Evolutionary conservation across 1,140 invertebrate genomes (phyloP).

Genomic region (Arion vulgaris): DNA sequence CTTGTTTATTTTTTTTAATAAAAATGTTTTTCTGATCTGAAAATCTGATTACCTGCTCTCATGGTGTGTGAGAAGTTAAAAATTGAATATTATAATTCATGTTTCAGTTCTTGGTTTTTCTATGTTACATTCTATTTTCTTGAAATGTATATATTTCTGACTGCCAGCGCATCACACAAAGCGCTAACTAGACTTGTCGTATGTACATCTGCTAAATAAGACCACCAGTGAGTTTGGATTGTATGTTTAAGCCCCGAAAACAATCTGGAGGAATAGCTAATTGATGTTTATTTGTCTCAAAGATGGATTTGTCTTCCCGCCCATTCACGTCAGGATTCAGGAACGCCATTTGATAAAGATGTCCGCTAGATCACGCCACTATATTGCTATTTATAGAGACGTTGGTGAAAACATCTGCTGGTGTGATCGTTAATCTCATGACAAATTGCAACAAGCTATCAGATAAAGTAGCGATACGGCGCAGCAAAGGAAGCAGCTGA

Average conservation of each 20-base stretch:
- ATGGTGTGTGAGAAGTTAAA: too few species aligned
- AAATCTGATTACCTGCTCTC: too few species aligned
- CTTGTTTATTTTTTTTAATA: too few species aligned
- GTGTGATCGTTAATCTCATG: background rate
- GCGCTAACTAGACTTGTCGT: too few species aligned
- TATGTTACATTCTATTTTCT: too few species aligned
- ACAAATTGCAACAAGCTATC: background rate
- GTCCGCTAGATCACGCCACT: background rate
- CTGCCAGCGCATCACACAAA: too few species aligned
- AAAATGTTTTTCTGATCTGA: too few species aligned
- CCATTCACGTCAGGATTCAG: background rate
- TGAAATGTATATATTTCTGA: too few species aligned
- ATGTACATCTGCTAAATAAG: background rate
- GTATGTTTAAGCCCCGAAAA: background rate
- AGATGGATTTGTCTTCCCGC: background rate
- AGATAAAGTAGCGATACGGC: background rate
- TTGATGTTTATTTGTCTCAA: slow-evolving; percentile 11
- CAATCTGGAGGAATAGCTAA: background rate
- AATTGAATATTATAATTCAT: too few species aligned
- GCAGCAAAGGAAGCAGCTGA: background rate
- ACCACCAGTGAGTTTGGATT: background rate
- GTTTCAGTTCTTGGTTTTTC: too few species aligned
- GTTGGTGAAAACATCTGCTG: background rate
- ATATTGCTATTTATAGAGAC: background rate
- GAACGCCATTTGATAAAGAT: background rate